Evolutionary conservation across 2,113 vertebrate species (phyloP).

Genomic region (Numida meleagris): DNA sequence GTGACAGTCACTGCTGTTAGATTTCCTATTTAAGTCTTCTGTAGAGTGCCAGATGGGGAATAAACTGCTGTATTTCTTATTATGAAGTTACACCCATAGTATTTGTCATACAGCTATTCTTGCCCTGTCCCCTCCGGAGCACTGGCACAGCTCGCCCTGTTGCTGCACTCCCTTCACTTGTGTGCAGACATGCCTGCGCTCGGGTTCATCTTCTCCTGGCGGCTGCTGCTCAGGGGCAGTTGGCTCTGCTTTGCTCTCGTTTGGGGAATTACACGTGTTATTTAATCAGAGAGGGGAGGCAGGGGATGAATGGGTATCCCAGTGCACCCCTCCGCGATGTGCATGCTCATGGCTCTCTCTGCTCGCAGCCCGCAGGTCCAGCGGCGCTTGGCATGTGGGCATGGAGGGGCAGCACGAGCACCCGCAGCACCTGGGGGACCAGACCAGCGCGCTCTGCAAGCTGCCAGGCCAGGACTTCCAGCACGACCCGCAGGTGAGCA

Average conservation of each 20-base stretch:
- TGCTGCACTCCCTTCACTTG: not conserved
- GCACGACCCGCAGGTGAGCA: conserved; percentile 81
- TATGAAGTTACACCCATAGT: rapidly evolving
- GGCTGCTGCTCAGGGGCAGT: not conserved
- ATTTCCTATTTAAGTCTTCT: not conserved
- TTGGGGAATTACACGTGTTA: rapidly evolving
- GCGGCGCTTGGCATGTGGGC: conserved; percentile 78
- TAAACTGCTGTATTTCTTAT: not conserved
- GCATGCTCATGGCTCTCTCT: not conserved
- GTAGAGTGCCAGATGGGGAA: not conserved
- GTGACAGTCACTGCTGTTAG: rapidly evolving
- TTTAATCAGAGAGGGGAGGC: too few species aligned
- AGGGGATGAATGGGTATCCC: not conserved
- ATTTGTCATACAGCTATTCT: rapidly evolving
- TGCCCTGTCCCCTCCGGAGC: rapidly evolving
- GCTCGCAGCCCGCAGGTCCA: conserved; percentile 50
- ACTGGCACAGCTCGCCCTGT: not conserved
- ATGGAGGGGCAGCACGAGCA: conserved; percentile 88
- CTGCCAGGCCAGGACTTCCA: conserved; percentile 77
- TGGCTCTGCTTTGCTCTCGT: not conserved
- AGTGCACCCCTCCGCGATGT: too few species aligned
- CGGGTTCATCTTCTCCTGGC: not conserved
- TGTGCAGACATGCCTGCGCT: rapidly evolving
- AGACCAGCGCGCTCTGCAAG: conserved; percentile 82
- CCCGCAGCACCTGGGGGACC: conserved; percentile 82